Base-by-base conservation (phyloP, 2,113 vertebrate species). In the Entomyzon cyanotis region DNA sequence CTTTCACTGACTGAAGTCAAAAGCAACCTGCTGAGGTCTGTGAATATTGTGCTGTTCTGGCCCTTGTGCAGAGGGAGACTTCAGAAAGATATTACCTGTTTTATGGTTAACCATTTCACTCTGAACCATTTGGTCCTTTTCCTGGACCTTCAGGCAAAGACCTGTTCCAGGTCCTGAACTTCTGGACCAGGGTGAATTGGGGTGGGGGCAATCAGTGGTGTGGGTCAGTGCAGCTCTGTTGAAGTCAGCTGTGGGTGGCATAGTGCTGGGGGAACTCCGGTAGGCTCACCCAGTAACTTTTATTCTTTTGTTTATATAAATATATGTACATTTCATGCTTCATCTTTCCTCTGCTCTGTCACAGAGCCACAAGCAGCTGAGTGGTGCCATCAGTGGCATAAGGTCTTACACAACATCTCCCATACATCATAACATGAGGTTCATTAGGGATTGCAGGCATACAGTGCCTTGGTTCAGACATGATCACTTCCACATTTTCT, bases 161-260 rank as follows among this genome's bases (percentile, higher is more conserved):
- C 41, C n/a, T 55, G 41, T n/a, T 53, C 8, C 21, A 69, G 30
- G 10, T 62, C 25, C 41, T 78, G 60, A 82, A 10, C 30, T 74
- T 56, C 53, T 6, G 7, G 37, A 58, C 6, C 24, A 23, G 30
- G 52, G 31, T 58, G 35, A 80, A 28, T 2, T 24, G 10, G 33
- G 11, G 12, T n/a, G 6, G n/a, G 23, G 33, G 39, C 30, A 35
- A 41, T 60, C 11, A 22, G 12, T 10, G 44, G 8, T 9, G 20
- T 31, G 21, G 31, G 64, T 49, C 16, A 41, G 11, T 0, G 0
- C 15, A 46, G 33, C 33, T 30, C 50, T 58, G 4, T 6, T 71
- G 31, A 67, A 67, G 33, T 67, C 62, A 59, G 41, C 20, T 33
- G 20, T 37, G 30, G 31, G 11, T 18, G 23, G 30, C 0, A 0